These are phyloP conservation scores for Lepidocyrtoides sp. DNA, from an alignment of 2,888 invertebrate species.

Conservation along the genomic window DNA sequence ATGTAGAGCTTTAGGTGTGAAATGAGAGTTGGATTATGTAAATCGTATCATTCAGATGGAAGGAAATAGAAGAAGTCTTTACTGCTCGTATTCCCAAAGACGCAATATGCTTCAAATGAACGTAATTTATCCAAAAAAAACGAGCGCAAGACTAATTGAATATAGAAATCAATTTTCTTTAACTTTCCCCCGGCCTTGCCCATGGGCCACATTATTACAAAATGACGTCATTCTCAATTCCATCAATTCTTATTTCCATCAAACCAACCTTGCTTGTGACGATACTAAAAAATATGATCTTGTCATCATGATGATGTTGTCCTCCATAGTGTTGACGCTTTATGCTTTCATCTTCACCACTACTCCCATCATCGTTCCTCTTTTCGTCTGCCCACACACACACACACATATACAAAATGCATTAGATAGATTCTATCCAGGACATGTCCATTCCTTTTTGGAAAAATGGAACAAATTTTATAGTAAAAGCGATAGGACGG, in stretches of 20 bases:
- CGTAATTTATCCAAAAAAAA: conserved; percentile 55
- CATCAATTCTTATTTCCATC: conserved; percentile 19
- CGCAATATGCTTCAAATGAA: not conserved
- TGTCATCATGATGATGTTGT: conserved; percentile 1
- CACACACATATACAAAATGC: conserved; percentile 12
- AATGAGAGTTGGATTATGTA: not conserved
- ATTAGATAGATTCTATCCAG: conserved; percentile 41
- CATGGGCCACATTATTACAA: conserved; percentile 29
- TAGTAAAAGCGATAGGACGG: not conserved
- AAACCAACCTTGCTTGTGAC: not conserved
- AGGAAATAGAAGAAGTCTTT: not conserved
- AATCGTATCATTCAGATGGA: not conserved
- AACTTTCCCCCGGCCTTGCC: no score
- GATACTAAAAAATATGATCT: conserved; percentile 35
- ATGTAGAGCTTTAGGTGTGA: not conserved
- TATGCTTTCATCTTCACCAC: conserved; percentile 1
- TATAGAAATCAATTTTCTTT: conserved; percentile 32
- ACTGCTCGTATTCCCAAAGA: not conserved
- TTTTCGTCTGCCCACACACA: not conserved
- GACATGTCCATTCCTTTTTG: conserved; percentile 50
- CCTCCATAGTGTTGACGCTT: not conserved
- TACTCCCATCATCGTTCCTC: conserved; percentile 12
- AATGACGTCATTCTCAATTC: conserved; percentile 45
- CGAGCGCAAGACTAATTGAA: not conserved
- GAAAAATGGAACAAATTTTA: conserved; percentile 53